phyloP scores from a whole-genome alignment of 1,140 invertebrate species.

The Mylabris phalerata region DNA sequence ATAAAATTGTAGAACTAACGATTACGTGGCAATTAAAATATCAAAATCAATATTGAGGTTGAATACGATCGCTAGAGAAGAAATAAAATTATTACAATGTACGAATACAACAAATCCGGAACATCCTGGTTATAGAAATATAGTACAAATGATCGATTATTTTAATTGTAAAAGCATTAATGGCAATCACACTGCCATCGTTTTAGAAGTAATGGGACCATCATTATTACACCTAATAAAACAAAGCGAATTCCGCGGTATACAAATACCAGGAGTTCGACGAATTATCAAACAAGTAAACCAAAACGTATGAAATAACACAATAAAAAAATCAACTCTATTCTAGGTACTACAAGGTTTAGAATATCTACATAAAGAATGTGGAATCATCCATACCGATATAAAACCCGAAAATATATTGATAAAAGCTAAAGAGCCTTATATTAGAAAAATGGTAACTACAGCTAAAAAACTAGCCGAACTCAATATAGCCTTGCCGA shows the following conservation, averaged over 20 bases:
- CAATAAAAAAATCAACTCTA: no score
- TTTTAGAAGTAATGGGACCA: conserved; percentile 96
- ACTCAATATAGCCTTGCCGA: conserved; percentile 80
- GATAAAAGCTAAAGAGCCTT: conserved; percentile 76
- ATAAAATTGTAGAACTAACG: conserved; percentile 46
- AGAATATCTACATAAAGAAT: conserved; percentile 94
- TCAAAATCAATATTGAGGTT: conserved; percentile 97
- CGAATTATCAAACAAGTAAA: conserved; percentile 87
- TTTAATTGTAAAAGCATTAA: conserved; percentile 96
- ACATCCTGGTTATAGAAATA: conserved; percentile 86
- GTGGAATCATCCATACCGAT: conserved; percentile 98
- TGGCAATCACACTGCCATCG: conserved; percentile 93
- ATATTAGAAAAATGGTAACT: conserved; percentile 79
- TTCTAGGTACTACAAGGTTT: conserved; percentile 81
- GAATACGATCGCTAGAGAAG: conserved; percentile 95
- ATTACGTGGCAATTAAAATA: conserved; percentile 95
- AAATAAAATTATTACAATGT: conserved; percentile 93
- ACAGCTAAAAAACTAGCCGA: conserved; percentile 33
- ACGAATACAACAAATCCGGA: conserved; percentile 81
- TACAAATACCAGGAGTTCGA: conserved; percentile 89
- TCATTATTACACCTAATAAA: conserved; percentile 97
- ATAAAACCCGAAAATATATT: conserved; percentile 99
- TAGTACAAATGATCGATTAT: conserved; percentile 93
- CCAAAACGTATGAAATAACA: no score
- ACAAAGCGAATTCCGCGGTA: conserved; percentile 94